A percentile compares a stretch with the other conserved stretches of the same genome.
Evolutionary conservation across 2,797 vertebrate species (phyloP).

Genomic region (Chanos chanos): DNA sequence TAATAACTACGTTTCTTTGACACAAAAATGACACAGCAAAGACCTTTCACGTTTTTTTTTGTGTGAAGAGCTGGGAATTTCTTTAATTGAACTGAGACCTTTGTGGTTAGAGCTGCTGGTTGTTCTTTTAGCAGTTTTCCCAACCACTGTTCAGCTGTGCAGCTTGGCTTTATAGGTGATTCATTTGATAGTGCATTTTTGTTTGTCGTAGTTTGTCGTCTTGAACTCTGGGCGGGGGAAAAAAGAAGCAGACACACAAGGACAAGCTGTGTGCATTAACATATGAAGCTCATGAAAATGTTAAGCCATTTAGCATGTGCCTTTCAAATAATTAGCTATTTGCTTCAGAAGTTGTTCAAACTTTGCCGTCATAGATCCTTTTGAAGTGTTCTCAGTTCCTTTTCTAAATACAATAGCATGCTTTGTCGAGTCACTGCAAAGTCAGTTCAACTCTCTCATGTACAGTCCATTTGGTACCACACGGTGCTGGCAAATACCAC

Average conservation of each 20-base stretch:
- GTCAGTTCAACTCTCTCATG: constrained; percentile 17
- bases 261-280: neutral
- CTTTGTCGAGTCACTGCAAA: constrained; percentile 34
- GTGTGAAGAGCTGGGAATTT: too few relatives aligned
- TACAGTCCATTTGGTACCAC: constrained; percentile 32
- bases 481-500: constrained; percentile 49
- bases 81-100: too few relatives aligned
- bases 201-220: neutral
- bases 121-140: too few relatives aligned
- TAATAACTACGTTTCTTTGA: too few relatives aligned
- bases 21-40: too few relatives aligned
- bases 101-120: too few relatives aligned
- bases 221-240: too few relatives aligned
- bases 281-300: neutral
- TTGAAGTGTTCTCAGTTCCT: constrained; percentile 39
- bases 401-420: constrained; percentile 35
- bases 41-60: too few relatives aligned
- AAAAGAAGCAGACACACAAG: neutral
- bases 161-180: too few relatives aligned
- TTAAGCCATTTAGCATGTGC: constrained; percentile 27
- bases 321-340: constrained; percentile 22
- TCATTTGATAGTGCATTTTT: too few relatives aligned
- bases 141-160: too few relatives aligned
- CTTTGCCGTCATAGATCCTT: constrained; percentile 13
- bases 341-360: neutral